phyloP scores from a whole-genome alignment of 2,797 vertebrate species.

The Lepus townsendii region DNA sequence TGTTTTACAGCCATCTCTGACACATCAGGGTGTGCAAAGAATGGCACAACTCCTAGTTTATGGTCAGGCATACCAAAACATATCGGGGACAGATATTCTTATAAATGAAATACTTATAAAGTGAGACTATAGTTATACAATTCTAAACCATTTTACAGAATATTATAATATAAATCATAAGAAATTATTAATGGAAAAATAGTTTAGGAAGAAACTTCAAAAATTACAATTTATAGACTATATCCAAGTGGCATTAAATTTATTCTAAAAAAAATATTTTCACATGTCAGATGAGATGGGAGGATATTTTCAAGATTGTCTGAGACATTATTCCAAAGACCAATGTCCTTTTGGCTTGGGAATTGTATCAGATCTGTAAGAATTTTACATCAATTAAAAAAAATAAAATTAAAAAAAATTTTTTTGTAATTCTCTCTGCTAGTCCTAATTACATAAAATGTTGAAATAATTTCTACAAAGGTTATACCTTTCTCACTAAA shows the following conservation, averaged over 20 bases:
- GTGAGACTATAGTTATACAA: not conserved
- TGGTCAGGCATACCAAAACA: not conserved
- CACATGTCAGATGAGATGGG: not conserved
- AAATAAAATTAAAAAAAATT: not conserved
- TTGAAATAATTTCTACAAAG: not conserved
- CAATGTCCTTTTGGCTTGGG: not conserved
- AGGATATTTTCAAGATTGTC: not conserved
- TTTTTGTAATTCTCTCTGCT: not conserved
- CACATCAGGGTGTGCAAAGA: not conserved
- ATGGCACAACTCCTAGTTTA: too few species aligned
- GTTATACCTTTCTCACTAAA: not conserved
- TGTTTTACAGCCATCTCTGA: not conserved
- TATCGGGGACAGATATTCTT: not conserved
- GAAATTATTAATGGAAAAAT: not conserved
- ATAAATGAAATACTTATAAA: not conserved
- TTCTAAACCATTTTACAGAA: slow-evolving; percentile 60
- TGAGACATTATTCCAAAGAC: not conserved
- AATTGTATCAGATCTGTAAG: not conserved
- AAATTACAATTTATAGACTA: slow-evolving; percentile 63
- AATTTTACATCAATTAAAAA: not conserved
- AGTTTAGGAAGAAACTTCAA: not conserved
- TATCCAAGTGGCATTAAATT: not conserved
- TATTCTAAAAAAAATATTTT: slow-evolving; percentile 52
- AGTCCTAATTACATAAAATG: not conserved
- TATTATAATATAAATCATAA: slow-evolving; percentile 7